These are phyloP conservation scores for Embiotoca jacksoni DNA, from an alignment of 2,113 vertebrate species.

Conservation along the genomic window DNA sequence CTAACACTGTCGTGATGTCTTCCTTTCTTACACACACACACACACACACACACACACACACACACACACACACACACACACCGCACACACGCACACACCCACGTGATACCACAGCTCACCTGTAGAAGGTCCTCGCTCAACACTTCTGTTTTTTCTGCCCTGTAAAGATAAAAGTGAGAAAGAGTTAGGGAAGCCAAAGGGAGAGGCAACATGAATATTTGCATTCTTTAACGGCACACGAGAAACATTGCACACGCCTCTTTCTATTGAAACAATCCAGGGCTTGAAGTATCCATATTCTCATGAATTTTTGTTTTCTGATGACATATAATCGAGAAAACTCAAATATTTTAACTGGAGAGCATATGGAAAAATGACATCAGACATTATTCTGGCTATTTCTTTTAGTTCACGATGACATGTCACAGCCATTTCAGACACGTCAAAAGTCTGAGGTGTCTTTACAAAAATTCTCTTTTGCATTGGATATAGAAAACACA, in stretches of 20 bases:
- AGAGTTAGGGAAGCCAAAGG: conserved; percentile 14
- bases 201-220: background rate
- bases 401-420: too few relatives aligned
- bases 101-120: conserved; percentile 78
- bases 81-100: too few relatives aligned
- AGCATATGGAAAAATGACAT: background rate
- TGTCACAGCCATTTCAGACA: background rate
- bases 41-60: background rate
- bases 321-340: too few relatives aligned
- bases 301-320: too few relatives aligned
- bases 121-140: conserved; percentile 95
- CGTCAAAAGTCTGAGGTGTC: background rate
- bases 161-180: conserved; percentile 71
- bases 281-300: too few relatives aligned
- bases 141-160: conserved; percentile 98
- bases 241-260: background rate
- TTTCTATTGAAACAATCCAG: too few relatives aligned
- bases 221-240: background rate
- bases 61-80: background rate
- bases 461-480: background rate
- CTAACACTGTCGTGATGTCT: background rate
- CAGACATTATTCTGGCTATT: too few relatives aligned
- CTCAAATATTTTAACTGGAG: background rate
- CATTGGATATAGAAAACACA: background rate
- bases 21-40: background rate